phyloP scores from a whole-genome alignment of 2,888 invertebrate genomes.

The Amphipyra tragopoginis region DNA sequence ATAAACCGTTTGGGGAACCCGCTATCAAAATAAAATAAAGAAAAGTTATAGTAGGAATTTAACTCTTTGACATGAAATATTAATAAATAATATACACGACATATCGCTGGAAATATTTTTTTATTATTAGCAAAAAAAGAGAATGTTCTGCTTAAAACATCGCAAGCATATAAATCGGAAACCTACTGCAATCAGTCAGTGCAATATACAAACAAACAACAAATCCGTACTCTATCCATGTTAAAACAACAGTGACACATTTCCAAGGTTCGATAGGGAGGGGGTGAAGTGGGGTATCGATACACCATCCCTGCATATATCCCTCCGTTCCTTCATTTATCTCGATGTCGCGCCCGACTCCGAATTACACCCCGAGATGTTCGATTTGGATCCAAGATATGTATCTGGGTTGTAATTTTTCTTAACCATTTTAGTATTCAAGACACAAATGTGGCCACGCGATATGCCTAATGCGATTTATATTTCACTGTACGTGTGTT shows the following conservation, averaged over 20 bases:
- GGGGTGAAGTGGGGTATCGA: slow-evolving; percentile 56
- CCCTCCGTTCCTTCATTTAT: slow-evolving; percentile 71
- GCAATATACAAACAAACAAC: slow-evolving; percentile 44
- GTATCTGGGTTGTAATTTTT: slow-evolving; percentile 83
- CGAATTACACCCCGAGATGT: slow-evolving; percentile 77
- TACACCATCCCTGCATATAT: slow-evolving; percentile 61
- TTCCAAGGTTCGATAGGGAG: slow-evolving; percentile 62
- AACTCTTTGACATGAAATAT: background rate
- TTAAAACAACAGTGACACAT: slow-evolving; percentile 66
- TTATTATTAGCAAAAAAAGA: no score
- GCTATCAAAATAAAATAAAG: no score
- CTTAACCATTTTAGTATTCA: slow-evolving; percentile 79
- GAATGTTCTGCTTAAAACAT: no score
- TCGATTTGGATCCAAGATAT: slow-evolving; percentile 77
- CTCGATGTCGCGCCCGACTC: slow-evolving; percentile 70
- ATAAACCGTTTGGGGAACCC: no score
- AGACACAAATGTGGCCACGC: slow-evolving; percentile 71
- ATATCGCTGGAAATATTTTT: no score
- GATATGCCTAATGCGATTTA: slow-evolving; percentile 74
- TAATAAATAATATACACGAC: no score
- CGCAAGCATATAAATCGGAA: slow-evolving; percentile 12
- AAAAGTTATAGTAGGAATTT: background rate
- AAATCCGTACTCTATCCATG: slow-evolving; percentile 52
- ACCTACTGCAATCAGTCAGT: slow-evolving; percentile 33
- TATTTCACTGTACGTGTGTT: slow-evolving; percentile 56